A percentile compares a stretch with the other conserved stretches of the same genome.
Evolutionary conservation across 2,113 vertebrate genomes (phyloP).

Genomic region (Zeus faber): DNA sequence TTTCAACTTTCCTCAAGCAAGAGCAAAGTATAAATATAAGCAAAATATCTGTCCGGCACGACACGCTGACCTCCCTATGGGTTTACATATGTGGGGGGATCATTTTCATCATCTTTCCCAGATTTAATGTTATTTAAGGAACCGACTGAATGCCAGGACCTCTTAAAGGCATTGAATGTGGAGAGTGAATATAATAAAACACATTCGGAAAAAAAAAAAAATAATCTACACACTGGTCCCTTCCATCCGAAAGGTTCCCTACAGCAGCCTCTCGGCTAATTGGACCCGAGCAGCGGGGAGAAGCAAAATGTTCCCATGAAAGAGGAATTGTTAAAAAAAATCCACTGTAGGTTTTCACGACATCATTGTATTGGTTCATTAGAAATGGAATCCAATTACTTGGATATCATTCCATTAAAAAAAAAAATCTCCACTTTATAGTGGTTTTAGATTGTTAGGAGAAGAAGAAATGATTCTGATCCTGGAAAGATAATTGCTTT

Average conservation of each 20-base stretch:
- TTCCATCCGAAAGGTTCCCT: slow-evolving; percentile 6
- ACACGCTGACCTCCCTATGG: too few species aligned
- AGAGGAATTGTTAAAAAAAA: slow-evolving; percentile 32
- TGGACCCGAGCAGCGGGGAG: slow-evolving; percentile 48
- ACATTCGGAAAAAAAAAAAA: too few species aligned
- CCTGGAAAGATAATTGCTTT: neutral
- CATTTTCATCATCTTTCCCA: too few species aligned
- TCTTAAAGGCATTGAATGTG: too few species aligned
- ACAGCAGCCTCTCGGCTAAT: slow-evolving; percentile 43
- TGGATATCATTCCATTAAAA: slow-evolving; percentile 31
- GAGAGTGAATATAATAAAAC: too few species aligned
- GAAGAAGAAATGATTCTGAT: slow-evolving; percentile 1
- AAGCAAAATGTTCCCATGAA: slow-evolving; percentile 51
- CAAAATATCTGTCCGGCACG: too few species aligned
- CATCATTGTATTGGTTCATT: slow-evolving; percentile 34
- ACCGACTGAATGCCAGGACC: neutral
- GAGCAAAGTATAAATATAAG: too few species aligned
- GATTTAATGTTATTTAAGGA: slow-evolving; percentile 17
- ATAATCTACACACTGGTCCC: too few species aligned
- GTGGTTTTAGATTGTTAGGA: slow-evolving; percentile 28
- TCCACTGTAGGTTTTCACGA: slow-evolving; percentile 43
- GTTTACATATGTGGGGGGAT: too few species aligned
- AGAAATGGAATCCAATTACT: slow-evolving; percentile 30
- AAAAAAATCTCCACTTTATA: slow-evolving; percentile 1
- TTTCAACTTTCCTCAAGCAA: too few species aligned